These are phyloP conservation scores for Arge pagana DNA, from an alignment of 2,888 invertebrate genomes.

Conservation along the genomic window DNA sequence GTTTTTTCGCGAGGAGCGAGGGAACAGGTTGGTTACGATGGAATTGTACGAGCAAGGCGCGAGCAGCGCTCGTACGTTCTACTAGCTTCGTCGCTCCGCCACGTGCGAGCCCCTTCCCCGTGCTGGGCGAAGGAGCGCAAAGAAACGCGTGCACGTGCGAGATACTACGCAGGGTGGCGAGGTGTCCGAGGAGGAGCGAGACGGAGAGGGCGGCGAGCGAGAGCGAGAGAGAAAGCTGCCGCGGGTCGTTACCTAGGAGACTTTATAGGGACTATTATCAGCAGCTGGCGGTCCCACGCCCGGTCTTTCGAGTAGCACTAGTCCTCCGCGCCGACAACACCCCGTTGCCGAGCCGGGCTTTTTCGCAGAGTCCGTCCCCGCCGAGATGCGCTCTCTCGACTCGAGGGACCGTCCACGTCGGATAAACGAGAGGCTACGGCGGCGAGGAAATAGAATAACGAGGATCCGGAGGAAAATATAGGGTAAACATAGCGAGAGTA, in stretches of 20 bases:
- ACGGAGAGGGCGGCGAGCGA: no score
- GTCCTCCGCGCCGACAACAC: neutral
- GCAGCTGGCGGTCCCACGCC: conserved; percentile 20
- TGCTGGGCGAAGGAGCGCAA: no score
- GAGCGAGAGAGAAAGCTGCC: no score
- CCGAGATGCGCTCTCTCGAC: neutral
- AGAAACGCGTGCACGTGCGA: no score
- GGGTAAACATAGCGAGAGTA: no score
- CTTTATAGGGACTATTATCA: conserved; percentile 42
- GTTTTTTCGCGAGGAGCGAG: neutral
- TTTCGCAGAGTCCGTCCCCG: neutral
- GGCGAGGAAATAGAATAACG: conserved; percentile 30
- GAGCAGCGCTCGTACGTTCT: conserved; percentile 28
- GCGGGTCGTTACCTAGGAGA: conserved; percentile 34
- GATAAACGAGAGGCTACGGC: conserved; percentile 28
- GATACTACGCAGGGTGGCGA: no score
- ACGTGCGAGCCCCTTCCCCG: no score
- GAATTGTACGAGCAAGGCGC: conserved; percentile 29
- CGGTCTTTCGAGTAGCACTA: no score
- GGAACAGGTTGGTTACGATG: conserved; percentile 3
- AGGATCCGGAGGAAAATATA: no score
- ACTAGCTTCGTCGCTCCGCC: no score
- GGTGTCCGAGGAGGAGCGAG: no score
- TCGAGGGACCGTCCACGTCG: conserved; percentile 1
- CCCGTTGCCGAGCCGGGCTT: conserved; percentile 4